Evolutionary conservation across 2,797 vertebrate genomes (phyloP).

Genomic region (Lepilemur septentrionalis): DNA sequence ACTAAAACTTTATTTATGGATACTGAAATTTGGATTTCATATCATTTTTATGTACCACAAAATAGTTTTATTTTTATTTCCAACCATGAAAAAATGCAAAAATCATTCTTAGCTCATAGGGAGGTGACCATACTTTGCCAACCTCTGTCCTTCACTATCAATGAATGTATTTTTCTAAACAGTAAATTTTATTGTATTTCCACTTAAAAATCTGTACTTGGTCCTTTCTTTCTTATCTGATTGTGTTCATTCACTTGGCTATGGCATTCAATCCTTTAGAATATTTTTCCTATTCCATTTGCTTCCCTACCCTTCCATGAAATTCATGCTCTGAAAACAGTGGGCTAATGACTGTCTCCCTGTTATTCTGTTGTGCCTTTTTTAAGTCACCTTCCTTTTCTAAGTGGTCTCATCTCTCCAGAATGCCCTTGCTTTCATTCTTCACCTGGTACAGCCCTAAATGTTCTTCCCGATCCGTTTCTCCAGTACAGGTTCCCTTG

Average conservation of each 20-base stretch:
- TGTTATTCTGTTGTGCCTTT: not conserved
- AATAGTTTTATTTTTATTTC: not conserved
- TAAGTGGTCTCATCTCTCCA: not conserved
- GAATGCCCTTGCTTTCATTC: not conserved
- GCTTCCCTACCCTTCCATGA: not conserved
- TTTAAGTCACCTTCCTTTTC: not conserved
- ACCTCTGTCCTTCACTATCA: not conserved
- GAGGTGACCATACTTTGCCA: not conserved
- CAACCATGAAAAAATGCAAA: not conserved
- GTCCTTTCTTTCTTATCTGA: not conserved
- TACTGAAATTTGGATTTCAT: not conserved
- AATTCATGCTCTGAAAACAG: not conserved
- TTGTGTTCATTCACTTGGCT: not conserved
- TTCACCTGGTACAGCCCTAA: not conserved
- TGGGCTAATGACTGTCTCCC: not conserved
- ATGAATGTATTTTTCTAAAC: not conserved
- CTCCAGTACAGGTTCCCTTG: rapidly evolving
- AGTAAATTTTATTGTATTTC: not conserved
- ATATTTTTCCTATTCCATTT: not conserved
- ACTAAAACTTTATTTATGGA: not conserved
- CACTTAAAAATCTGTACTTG: not conserved
- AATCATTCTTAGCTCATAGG: not conserved
- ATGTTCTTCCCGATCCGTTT: rapidly evolving
- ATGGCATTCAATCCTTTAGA: not conserved
- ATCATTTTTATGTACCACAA: not conserved